A percentile compares a stretch with the other conserved stretches of the same genome.
Evolutionary conservation across 2,113 vertebrate genomes (phyloP).

Genomic region (Lampris incognitus): DNA sequence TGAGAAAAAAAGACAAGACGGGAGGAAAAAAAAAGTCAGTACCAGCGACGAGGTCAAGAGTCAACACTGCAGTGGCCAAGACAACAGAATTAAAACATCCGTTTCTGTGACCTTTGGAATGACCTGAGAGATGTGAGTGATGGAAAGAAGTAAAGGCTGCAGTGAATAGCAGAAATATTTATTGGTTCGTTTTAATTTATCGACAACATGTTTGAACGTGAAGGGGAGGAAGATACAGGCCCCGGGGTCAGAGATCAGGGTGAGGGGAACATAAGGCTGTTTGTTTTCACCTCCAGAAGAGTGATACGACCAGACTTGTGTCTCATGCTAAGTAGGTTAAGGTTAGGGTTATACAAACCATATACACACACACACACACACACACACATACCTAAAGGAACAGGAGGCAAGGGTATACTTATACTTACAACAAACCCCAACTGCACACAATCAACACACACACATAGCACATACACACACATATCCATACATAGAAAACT

Average conservation of each 20-base stretch:
- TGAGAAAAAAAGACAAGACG: too few relatives aligned
- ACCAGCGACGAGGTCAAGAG: too few relatives aligned
- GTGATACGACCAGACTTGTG: conserved; percentile 23
- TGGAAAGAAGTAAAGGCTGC: too few relatives aligned
- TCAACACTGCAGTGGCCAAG: too few relatives aligned
- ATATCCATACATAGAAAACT: too few relatives aligned
- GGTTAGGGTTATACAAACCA: not conserved
- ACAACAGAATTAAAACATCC: too few relatives aligned
- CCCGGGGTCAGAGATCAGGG: conserved; percentile 25
- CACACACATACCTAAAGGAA: not conserved
- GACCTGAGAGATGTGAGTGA: too few relatives aligned
- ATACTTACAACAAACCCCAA: not conserved
- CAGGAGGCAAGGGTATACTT: not conserved
- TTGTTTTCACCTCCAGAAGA: conserved; percentile 61
- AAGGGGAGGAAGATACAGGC: not conserved
- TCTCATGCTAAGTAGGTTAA: conserved; percentile 36
- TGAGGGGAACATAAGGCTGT: conserved; percentile 36
- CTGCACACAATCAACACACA: not conserved
- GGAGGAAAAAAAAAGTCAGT: too few relatives aligned
- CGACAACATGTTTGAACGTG: not conserved
- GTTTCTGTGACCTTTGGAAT: too few relatives aligned
- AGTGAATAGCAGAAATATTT: too few relatives aligned
- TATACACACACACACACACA: not conserved
- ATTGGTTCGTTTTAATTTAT: too few relatives aligned
- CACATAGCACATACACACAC: not conserved